A percentile compares a stretch with the other conserved stretches of the same genome.
Evolutionary conservation across 2,797 vertebrate genomes (phyloP).

Genomic region (Diplodus puntazzo): DNA sequence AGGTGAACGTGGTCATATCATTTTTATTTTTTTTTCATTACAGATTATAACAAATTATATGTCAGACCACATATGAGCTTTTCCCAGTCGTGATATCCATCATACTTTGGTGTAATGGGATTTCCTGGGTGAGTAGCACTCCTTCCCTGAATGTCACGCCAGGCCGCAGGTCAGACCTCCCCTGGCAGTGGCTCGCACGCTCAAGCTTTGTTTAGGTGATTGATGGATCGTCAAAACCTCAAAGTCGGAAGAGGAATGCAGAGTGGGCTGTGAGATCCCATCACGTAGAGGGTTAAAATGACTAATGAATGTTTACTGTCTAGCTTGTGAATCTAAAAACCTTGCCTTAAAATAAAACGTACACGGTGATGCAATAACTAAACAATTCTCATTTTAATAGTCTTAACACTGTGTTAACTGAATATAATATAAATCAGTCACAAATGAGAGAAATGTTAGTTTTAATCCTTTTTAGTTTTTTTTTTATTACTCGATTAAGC

Average conservation of each 20-base stretch:
- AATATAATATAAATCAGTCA: not conserved
- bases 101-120: conserved; percentile 87
- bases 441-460: not conserved
- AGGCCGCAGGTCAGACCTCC: conserved; percentile 85
- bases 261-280: conserved; percentile 49
- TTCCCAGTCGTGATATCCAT: conserved; percentile 80
- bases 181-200: conserved; percentile 72
- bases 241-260: conserved; percentile 68
- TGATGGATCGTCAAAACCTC: conserved; percentile 84
- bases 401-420: not conserved
- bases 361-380: not conserved
- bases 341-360: conserved; percentile 2
- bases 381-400: not conserved
- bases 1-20: conserved; percentile 68
- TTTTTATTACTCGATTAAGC: conserved; percentile 8
- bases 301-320: conserved; percentile 50
- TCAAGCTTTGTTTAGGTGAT: conserved; percentile 80
- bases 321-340: conserved; percentile 26
- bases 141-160: conserved; percentile 85
- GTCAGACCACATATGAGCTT: conserved; percentile 84
- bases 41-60: conserved; percentile 87
- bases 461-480: not conserved
- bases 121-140: conserved; percentile 85
- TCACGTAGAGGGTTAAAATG: conserved; percentile 51
- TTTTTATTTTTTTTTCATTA: conserved; percentile 39